phyloP scores from a whole-genome alignment of 2,888 invertebrate species.

The Pristionchus fissidentatus region DNA sequence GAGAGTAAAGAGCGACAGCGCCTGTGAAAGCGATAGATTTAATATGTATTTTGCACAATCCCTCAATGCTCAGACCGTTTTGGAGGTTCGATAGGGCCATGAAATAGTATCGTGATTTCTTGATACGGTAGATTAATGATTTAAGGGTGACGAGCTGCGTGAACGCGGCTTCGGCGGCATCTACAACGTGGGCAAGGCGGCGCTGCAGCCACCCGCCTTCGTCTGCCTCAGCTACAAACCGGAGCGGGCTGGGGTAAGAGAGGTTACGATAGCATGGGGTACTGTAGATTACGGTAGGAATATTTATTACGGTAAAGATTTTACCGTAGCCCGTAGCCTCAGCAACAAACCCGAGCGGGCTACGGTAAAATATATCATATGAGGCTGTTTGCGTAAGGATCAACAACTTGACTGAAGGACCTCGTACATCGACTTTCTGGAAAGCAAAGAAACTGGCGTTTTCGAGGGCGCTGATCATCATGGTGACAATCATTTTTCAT shows the following conservation, averaged over 20 bases:
- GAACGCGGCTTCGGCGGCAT: constrained; percentile 82
- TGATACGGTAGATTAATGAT: no score
- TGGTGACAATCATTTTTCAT: no score
- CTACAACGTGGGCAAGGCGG: constrained; percentile 89
- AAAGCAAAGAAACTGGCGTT: no score
- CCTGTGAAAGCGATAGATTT: not conserved
- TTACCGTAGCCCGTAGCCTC: not conserved
- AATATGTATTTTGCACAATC: constrained; percentile 45
- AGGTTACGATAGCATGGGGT: not conserved
- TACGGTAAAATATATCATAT: no score
- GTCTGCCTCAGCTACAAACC: constrained; percentile 83
- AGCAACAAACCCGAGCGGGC: no score
- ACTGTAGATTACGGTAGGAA: not conserved
- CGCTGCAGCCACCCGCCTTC: constrained; percentile 82
- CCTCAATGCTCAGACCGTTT: not conserved
- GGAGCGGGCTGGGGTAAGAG: constrained; percentile 78
- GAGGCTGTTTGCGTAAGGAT: no score
- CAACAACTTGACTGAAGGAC: no score
- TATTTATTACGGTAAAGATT: not conserved
- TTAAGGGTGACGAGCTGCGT: constrained; percentile 3
- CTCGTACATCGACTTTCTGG: no score
- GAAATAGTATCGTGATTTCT: not conserved
- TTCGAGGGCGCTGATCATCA: no score
- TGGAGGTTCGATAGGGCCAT: not conserved
- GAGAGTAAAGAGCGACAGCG: not conserved